Evolutionary conservation across 1,140 invertebrate genomes (phyloP), one percentile per base, ranked within the genome.

Genomic region (Piezodorus guildinii): DNA sequence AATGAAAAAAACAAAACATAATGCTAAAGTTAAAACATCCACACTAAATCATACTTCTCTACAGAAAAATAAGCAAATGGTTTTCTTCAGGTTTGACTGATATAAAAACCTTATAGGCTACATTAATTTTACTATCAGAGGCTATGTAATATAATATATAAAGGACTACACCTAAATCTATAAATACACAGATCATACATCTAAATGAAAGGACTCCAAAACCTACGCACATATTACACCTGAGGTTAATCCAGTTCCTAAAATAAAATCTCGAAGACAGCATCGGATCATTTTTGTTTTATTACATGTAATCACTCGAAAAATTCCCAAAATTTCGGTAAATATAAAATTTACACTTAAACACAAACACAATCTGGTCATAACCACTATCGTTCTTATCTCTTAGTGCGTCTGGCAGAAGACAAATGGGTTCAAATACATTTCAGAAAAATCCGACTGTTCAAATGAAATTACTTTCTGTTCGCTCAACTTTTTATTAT

Each of bases 221-320:
- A 52, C 62, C 62, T 63, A 63, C 62, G 62, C 62, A 63, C 46
- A 30, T 63, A 52, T 30, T 43, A 54, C 62, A 63, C 49, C 62
- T 63, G 62, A 63, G 51, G 46, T 63, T 63, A 49, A 27, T 63
- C 62, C 62, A 63, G 51, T 49, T 63, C 49, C 49, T 63, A 63
- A 63, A 63, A 63, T 63, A 63, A 30, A 49, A 27, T 51, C 5
- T 30, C 23, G 45, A n/a, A 49, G 49, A 27, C 46, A 27, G 14
- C 23, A 39, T 23, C 12, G 16, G 46, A 49, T 60, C 43, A 43
- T 60, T 60, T 60, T 60, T 43, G 10, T 60, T 39, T 39, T 39
- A 17, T 60, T 19, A 30, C 2, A 25, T 4, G 23, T 23, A 56
- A 23, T 23, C 27, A 16, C 6, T 25, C 6, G 52, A 23, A 56